A percentile compares a stretch with the other conserved stretches of the same genome.
Conservation (phyloP, 2,797 vertebrate genomes). For the Rhodeus uyekii region DNA sequence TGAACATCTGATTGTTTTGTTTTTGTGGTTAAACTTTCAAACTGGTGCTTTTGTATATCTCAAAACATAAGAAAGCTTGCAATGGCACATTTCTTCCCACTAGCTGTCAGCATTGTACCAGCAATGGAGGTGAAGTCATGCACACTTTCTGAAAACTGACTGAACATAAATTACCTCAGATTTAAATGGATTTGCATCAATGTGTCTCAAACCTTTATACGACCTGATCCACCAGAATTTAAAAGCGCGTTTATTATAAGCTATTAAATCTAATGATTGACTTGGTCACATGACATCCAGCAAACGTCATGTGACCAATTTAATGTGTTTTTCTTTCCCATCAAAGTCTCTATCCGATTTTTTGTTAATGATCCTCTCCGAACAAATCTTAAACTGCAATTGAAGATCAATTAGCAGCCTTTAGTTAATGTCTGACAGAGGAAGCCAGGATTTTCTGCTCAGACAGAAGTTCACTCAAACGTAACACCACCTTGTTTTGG, state of each 20-base stretch:
- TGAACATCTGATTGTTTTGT: not conserved
- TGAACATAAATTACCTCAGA: not conserved
- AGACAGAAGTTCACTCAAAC: constrained; percentile 1
- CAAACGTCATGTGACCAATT: not conserved
- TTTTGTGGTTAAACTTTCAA: not conserved
- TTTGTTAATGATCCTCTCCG: not conserved
- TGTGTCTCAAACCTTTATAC: not conserved
- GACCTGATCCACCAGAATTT: not conserved
- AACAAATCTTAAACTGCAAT: constrained; percentile 15
- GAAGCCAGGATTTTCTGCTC: not conserved
- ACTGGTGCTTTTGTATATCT: not conserved
- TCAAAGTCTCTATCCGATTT: not conserved
- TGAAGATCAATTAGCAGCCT: not conserved
- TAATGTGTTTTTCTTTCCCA: not conserved
- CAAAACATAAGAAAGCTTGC: constrained; percentile 11
- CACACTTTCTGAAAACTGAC: not conserved
- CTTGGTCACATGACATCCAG: not conserved
- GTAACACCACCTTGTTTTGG: constrained; percentile 11
- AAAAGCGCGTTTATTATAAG: not conserved
- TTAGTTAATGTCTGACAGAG: constrained; percentile 17
- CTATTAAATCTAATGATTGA: not conserved
- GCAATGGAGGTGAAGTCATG: not conserved
- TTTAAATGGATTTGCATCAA: not conserved
- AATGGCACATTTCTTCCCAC: constrained; percentile 38
- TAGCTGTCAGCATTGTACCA: constrained; percentile 55